Evolutionary conservation across 2,888 invertebrate genomes (phyloP), one percentile per base, ranked within the genome.

Genomic region (Exephanes ischioxanthus): DNA sequence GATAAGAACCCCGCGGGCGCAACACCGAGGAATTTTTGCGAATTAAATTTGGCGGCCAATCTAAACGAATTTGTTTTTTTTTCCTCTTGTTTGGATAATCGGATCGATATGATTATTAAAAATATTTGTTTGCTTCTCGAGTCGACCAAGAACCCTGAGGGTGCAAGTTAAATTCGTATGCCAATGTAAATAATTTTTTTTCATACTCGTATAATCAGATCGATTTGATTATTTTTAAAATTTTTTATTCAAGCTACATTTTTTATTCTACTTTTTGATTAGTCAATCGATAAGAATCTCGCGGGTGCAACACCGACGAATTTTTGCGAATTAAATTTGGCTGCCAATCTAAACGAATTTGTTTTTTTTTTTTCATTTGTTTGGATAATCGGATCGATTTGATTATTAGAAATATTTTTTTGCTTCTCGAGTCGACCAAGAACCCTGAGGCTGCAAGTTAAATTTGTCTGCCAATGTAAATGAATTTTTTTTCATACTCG

Each of bases 31-130:
- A 5, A 33, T 5, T 5, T 33, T 33, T 6, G 33, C 83, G 80
- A 85, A 85, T 85, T 85, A 85, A 48, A 72, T 77, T 33, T 85
- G 82, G 67, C 66, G 53, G 66, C 63, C 51, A 70, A 61, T 73
- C 3, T n/a, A 48, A 33, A 33, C 5, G 33, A 33, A 6, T 33
- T 33, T 6, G 5, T 58, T 58, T 58, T 22, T 58, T 55, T 55
- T 19, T 55, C 3, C 7, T 58, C 33, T 33, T 0, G 33, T 9
- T 33, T 33, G 4, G 33, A 33, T 33, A 33, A 33, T 33, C 33
- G 5, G 33, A 33, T 33, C 9, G 61, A 61, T 14, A 26, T 22
- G 22, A 58, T 22, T 58, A 58, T 22, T 9, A 2, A n/a, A 4
- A 14, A 14, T 51, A 16, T 16, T 51, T 3, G 6, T 51, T 51